Conservation (phyloP, 2,888 invertebrate species). For the Palloptera scutellata region DNA sequence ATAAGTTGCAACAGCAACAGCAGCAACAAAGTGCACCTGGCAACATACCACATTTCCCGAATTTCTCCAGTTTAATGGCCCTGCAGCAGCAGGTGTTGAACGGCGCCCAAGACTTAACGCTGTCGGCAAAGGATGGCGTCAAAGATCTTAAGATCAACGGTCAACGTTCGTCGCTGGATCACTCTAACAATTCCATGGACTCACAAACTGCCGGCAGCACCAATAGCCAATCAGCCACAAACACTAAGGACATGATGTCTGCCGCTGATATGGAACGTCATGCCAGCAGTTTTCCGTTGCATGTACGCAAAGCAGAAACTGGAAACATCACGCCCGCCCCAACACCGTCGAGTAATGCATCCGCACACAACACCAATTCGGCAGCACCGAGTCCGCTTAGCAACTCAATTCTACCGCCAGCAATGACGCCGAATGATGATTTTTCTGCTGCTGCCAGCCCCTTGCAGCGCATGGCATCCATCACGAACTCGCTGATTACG, state of each 20-base stretch:
- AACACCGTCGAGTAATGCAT: conserved; percentile 46
- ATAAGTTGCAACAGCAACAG: conserved; percentile 78
- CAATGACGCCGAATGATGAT: conserved; percentile 82
- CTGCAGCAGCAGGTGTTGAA: conserved; percentile 79
- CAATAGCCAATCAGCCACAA: conserved; percentile 32
- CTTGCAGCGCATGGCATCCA: conserved; percentile 96
- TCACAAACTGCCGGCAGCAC: conserved; percentile 38
- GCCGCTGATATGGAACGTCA: conserved; percentile 52
- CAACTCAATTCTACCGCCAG: conserved; percentile 86
- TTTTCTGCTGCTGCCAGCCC: conserved; percentile 91
- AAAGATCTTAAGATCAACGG: conserved; percentile 64
- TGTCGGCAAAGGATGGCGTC: conserved; percentile 75
- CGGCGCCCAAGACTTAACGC: conserved; percentile 78
- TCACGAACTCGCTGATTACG: conserved; percentile 95
- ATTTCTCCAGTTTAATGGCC: conserved; percentile 74
- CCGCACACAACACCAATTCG: conserved; percentile 68
- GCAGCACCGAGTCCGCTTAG: conserved; percentile 85
- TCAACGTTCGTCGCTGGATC: conserved; percentile 57
- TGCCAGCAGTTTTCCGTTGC: conserved; percentile 75
- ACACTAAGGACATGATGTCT: conserved; percentile 39
- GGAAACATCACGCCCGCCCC: conserved; percentile 67
- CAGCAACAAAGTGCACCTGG: conserved; percentile 63
- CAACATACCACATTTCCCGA: conserved; percentile 68
- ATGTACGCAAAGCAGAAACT: conserved; percentile 68
- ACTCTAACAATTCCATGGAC: conserved; percentile 52